Evolutionary conservation across 2,888 invertebrate species (phyloP), one percentile per base, ranked within the genome.

Genomic region (Axea sp.): DNA sequence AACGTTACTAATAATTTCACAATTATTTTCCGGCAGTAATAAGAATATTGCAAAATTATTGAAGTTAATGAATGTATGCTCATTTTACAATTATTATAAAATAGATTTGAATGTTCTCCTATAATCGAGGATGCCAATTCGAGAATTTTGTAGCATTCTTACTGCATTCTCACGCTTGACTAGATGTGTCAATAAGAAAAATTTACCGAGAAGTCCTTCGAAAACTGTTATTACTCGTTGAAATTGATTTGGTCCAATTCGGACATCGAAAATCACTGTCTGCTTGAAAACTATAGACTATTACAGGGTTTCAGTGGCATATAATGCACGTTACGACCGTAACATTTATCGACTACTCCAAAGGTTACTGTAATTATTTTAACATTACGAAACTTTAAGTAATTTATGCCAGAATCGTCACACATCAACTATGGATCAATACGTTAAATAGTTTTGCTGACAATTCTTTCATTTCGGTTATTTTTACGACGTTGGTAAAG

Each of bases 291-390:
- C 49, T 37, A 26, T 11, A 37, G 26, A 12, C 2, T 8, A 3
- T 26, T 1, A 8, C 1, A 8, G n/a, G 24, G 11, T 11, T 49
- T 49, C 35, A 33, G 9, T 19, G 14, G 28, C 8, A 30, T 12
- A 17, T 9, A 30, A 30, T n/a, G 3, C 1, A 30, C 30, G 11
- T 33, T 22, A 17, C 12, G 15, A 3, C 6, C 9, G 22, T 33
- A 33, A 12, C 3, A 12, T 33, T n/a, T 49, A 19, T 39, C 28
- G 28, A 55, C 53, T 17, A 1, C 15, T 15, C 5, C 22, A 57
- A 41, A 31, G 55, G 41, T 57, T 41, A 57, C 31, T 22, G 41
- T 14, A 41, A 57, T 57, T 57, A 31, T 33, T 43, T n/a, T 22
- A 55, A 4, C 41, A 22, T 55, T 22, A 14, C 4, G 7, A 12